Base-by-base conservation (phyloP, 2,113 vertebrate genomes). In the Ctenomys sociabilis region DNA sequence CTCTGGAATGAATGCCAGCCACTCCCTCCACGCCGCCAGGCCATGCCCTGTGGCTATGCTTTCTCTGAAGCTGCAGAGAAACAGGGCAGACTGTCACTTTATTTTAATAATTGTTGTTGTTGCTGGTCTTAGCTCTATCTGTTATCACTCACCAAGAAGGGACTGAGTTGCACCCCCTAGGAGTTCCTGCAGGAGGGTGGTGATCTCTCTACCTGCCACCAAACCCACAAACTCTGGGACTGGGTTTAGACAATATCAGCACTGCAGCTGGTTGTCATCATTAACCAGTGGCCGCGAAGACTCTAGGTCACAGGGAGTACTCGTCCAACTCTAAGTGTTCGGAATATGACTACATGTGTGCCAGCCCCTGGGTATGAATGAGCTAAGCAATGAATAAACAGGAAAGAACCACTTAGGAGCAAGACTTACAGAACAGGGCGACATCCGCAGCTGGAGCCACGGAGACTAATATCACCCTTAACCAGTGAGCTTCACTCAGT, bases 81-180 rank as follows among this genome's bases (percentile, higher is more conserved):
- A 54, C 52, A 85, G 43, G 52, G 52, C 10, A 22, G 81, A 61
- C 77, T 5, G 21, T 24, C 43, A 61, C 37, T 82, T 92, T 59
- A 30, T 75, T 95, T 96, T 85, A 92, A 95, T 90, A 95, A 66
- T 70, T 72, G 88, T 89, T 80, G 16, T 57, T 4, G 3, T 54
- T 54, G 52, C 14, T 43, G 83, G 13, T 85, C 88, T 70, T 43
- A 43, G 16, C 49, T 93, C 95, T 66, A 85, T 78, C 72, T 92
- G 13, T 14, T 73, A 64, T n/a, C 81, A 32, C 85, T 96, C 88
- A 43, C 90, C 52, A 63, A 24, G 35, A 84, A 63, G 93, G 45
- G 86, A 73, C 16, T 17, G 75, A 59, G 63, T 26, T 35, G 24
- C 49, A 43, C 64, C 94, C 92, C 86, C 49, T 75, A 75, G 49